A percentile compares a stretch with the other conserved stretches of the same genome.
phyloP scores from a whole-genome alignment of 2,888 invertebrate species.

The Muscina levida region DNA sequence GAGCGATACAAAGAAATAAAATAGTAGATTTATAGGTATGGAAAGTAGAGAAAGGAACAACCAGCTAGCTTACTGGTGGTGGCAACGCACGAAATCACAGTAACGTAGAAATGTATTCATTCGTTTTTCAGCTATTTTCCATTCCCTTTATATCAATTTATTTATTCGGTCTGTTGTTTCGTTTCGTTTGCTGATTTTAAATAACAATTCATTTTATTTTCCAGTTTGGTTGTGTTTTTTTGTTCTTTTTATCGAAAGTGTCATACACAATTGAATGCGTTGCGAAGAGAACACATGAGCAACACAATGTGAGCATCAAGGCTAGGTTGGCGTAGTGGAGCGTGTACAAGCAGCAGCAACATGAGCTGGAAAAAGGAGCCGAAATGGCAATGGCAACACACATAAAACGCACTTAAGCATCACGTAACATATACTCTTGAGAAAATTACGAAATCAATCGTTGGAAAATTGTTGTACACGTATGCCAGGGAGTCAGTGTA shows the following conservation, averaged over 20 bases:
- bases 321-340: no score
- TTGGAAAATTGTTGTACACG: conserved; percentile 60
- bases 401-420: conserved; percentile 57
- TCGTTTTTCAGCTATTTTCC: conserved; percentile 29
- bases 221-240: no score
- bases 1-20: neutral
- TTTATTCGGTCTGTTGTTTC: conserved; percentile 29
- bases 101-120: conserved; percentile 19
- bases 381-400: conserved; percentile 41
- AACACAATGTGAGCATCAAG: conserved; percentile 5
- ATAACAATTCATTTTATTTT: conserved; percentile 47
- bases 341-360: conserved; percentile 10
- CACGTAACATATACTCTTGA: conserved; percentile 67
- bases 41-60: no score
- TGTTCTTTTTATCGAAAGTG: conserved; percentile 61
- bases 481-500: conserved; percentile 25
- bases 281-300: conserved; percentile 49
- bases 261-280: conserved; percentile 64
- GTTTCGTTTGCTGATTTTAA: conserved; percentile 23
- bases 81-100: conserved; percentile 20
- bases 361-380: neutral
- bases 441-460: conserved; percentile 69
- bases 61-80: neutral
- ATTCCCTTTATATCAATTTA: conserved; percentile 30
- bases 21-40: neutral